Evolutionary conservation across 2,888 invertebrate species (phyloP).

Genomic region (Alsophila aescularia): DNA sequence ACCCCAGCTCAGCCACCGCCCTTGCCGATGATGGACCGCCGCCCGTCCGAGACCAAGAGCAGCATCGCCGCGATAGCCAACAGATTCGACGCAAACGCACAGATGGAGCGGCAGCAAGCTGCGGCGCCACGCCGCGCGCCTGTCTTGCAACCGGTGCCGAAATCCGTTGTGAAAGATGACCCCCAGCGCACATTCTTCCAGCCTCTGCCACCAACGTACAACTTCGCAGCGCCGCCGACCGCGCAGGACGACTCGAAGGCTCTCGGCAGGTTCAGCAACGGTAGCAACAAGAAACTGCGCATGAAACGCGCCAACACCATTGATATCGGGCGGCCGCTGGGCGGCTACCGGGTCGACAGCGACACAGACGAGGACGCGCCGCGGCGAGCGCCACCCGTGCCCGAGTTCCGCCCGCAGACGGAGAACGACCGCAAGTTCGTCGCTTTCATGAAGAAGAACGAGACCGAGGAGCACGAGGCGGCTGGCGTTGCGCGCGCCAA

Average conservation of each 20-base stretch:
- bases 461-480: conserved; percentile 57
- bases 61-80: conserved; percentile 74
- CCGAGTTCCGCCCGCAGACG: conserved; percentile 91
- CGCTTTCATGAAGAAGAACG: conserved; percentile 91
- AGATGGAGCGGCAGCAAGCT: conserved; percentile 50
- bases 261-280: conserved; percentile 78
- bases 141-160: conserved; percentile 38
- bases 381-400: conserved; percentile 75
- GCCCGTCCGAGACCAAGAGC: conserved; percentile 62
- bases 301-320: conserved; percentile 96
- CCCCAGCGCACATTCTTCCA: conserved; percentile 60
- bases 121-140: conserved; percentile 42
- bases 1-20: conserved; percentile 38
- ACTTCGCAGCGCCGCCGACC: conserved; percentile 68
- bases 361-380: conserved; percentile 74
- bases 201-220: conserved; percentile 74
- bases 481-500: conserved; percentile 74
- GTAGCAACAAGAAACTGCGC: conserved; percentile 87
- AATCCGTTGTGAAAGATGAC: conserved; percentile 52
- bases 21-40: conserved; percentile 52
- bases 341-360: conserved; percentile 79
- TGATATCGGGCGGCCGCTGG: conserved; percentile 91
- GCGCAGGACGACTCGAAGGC: conserved; percentile 68
- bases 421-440: conserved; percentile 94
- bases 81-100: conserved; percentile 66